Conservation (phyloP, 2,113 vertebrate species). For the Notarius quadriscutis region DNA sequence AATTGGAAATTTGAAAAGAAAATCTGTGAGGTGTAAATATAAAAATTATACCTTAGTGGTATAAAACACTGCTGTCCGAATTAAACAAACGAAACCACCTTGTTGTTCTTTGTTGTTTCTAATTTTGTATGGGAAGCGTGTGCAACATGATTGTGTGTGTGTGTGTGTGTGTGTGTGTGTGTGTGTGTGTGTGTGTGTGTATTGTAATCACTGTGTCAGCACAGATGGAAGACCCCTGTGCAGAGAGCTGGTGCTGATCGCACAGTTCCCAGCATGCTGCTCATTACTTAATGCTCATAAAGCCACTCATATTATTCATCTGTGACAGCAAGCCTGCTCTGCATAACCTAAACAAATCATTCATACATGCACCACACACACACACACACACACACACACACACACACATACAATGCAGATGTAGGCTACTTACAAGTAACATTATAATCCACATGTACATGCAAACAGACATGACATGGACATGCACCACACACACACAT, state of each 20-base stretch:
- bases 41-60: neutral
- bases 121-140: slow-evolving; percentile 42
- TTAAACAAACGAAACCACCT: neutral
- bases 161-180: slow-evolving; percentile 27
- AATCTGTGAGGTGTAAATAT: neutral
- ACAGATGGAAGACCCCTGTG: slow-evolving; percentile 65
- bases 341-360: slow-evolving; percentile 62
- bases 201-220: slow-evolving; percentile 59
- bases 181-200: slow-evolving; percentile 44
- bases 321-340: slow-evolving; percentile 68
- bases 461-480: neutral
- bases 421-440: neutral
- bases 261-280: slow-evolving; percentile 66
- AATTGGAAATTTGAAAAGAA: neutral
- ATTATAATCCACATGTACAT: neutral
- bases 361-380: slow-evolving; percentile 49
- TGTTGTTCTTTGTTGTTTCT: neutral
- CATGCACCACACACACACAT: neutral
- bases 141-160: slow-evolving; percentile 8
- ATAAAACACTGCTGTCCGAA: neutral
- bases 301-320: slow-evolving; percentile 74
- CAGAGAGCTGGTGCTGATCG: slow-evolving; percentile 56
- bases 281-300: slow-evolving; percentile 77
- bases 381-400: slow-evolving; percentile 39
- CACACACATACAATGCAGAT: slow-evolving; percentile 22